Percentiles rank a stretch among this genome's conserved stretches.
These are phyloP conservation scores for Crotalus tigris DNA, from an alignment of 2,113 vertebrate species.

Conservation along the genomic window DNA sequence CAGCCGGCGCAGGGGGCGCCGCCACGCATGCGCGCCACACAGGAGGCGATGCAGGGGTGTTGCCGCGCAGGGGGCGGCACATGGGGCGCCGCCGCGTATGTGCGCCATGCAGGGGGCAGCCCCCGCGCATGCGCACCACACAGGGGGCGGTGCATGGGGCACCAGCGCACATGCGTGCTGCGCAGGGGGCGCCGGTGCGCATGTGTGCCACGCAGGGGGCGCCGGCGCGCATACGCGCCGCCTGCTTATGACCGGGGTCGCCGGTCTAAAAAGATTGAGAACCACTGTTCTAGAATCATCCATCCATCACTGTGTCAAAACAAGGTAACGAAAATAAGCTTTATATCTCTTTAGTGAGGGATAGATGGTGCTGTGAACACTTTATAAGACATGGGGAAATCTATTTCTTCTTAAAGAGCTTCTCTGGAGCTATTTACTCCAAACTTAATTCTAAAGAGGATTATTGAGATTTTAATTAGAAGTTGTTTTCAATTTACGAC, in stretches of 20 bases:
- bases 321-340: not conserved
- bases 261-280: too few relatives aligned
- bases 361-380: not conserved
- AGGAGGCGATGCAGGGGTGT: accelerated
- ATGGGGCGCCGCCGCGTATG: too few relatives aligned
- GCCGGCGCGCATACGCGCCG: accelerated
- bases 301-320: not conserved
- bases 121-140: too few relatives aligned
- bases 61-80: accelerated
- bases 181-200: too few relatives aligned
- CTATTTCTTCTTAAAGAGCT: not conserved
- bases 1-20: too few relatives aligned
- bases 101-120: too few relatives aligned
- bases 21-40: too few relatives aligned
- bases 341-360: not conserved
- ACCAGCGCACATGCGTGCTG: too few relatives aligned
- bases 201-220: too few relatives aligned
- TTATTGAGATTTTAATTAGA: not conserved
- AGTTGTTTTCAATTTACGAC: too few relatives aligned
- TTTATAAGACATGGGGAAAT: not conserved
- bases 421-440: not conserved
- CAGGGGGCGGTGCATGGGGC: too few relatives aligned
- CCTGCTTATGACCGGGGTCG: too few relatives aligned
- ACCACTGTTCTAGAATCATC: not conserved
- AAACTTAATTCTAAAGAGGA: not conserved